These are phyloP conservation scores for Spodoptera littoralis DNA, from an alignment of 2,888 invertebrate species.

Conservation along the genomic window DNA sequence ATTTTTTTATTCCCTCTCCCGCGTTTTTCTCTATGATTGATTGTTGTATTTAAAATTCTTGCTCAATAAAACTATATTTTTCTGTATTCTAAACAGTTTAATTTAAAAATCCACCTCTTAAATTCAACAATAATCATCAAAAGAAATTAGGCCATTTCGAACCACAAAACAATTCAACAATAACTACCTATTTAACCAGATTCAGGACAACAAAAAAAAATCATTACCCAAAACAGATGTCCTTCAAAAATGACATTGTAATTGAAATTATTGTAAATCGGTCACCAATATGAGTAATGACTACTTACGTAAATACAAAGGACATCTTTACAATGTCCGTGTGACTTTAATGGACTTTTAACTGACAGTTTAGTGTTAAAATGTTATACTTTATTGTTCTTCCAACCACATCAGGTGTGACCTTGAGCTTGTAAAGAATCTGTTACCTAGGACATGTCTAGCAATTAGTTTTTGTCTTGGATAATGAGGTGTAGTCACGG, in stretches of 20 bases:
- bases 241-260: conserved; percentile 12
- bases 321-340: conserved; percentile 28
- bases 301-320: conserved; percentile 11
- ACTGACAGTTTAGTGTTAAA: conserved; percentile 32
- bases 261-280: conserved; percentile 4
- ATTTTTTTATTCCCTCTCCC: no score
- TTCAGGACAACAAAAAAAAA: no score
- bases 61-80: no score
- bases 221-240: neutral
- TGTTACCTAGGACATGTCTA: conserved; percentile 9
- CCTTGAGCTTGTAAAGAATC: conserved; percentile 31
- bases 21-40: no score
- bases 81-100: no score
- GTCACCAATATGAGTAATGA: conserved; percentile 17
- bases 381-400: conserved; percentile 37
- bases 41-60: no score
- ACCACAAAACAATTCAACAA: no score
- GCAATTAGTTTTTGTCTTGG: neutral
- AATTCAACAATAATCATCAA: no score
- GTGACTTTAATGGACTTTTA: conserved; percentile 27
- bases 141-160: no score
- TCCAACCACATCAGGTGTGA: conserved; percentile 4
- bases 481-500: no score
- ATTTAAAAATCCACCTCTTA: no score
- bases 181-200: no score